phyloP scores from a whole-genome alignment of 2,888 invertebrate species.

The Trichogramma evanescens region DNA sequence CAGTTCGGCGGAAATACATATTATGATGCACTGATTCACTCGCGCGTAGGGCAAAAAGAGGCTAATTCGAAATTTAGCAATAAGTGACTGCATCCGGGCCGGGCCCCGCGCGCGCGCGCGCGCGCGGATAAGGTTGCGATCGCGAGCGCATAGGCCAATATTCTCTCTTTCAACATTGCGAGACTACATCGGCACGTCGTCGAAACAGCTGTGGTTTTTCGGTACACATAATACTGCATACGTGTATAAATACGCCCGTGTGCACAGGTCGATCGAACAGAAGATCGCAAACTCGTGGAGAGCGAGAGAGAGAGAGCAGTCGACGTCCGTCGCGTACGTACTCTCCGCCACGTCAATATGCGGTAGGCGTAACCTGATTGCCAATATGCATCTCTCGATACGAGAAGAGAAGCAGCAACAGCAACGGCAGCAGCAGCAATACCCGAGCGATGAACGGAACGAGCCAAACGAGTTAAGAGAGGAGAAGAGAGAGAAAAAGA shows the following conservation, averaged over 20 bases:
- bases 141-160: background rate
- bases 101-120: too few relatives aligned
- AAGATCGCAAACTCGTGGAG: slow-evolving; percentile 7
- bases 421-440: background rate
- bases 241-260: background rate
- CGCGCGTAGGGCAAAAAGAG: too few relatives aligned
- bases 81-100: too few relatives aligned
- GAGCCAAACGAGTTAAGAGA: slow-evolving; percentile 16
- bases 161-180: background rate
- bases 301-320: slow-evolving; percentile 22
- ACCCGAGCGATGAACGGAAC: slow-evolving; percentile 3
- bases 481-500: slow-evolving; percentile 13
- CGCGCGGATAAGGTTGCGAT: too few relatives aligned
- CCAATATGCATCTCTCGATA: background rate
- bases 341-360: slow-evolving; percentile 29
- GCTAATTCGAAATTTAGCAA: too few relatives aligned
- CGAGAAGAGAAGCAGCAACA: background rate
- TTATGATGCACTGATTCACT: too few relatives aligned
- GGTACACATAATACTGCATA: background rate
- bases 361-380: slow-evolving; percentile 16
- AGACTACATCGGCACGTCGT: background rate
- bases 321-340: slow-evolving; percentile 32
- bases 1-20: too few relatives aligned
- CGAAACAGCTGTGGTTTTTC: background rate
- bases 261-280: background rate